Conservation (phyloP, 2,888 invertebrate species). For the Adela reaumurella region DNA sequence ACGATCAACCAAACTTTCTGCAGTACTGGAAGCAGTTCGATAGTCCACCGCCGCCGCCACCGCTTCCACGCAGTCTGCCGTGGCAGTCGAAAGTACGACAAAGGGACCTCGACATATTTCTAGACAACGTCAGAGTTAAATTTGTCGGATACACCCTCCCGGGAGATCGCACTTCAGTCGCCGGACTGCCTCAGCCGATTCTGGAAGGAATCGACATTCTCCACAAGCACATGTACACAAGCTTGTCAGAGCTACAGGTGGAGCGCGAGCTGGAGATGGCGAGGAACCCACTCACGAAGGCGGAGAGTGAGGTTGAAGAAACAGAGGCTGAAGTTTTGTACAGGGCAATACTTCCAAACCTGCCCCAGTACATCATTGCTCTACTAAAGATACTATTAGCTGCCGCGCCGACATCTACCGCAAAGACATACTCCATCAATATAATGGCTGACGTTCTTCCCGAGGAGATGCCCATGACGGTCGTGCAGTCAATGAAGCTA, state of each 20-base stretch:
- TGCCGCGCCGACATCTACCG: constrained; percentile 98
- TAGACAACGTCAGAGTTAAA: constrained; percentile 88
- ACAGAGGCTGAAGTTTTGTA: constrained; percentile 88
- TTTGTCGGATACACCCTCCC: constrained; percentile 93
- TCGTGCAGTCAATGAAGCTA: constrained; percentile 89
- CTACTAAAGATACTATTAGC: constrained; percentile 94
- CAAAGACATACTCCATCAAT: constrained; percentile 96
- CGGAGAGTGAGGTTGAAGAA: constrained; percentile 73
- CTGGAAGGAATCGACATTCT: constrained; percentile 92
- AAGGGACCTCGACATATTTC: constrained; percentile 88
- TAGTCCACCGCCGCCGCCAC: constrained; percentile 45
- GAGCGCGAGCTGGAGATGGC: constrained; percentile 88
- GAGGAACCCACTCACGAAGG: constrained; percentile 84
- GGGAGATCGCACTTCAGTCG: constrained; percentile 82
- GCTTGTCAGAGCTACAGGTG: constrained; percentile 88
- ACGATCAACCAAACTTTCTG: constrained; percentile 34
- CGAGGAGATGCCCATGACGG: constrained; percentile 96
- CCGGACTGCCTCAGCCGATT: constrained; percentile 94
- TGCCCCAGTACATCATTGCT: constrained; percentile 98
- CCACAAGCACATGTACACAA: constrained; percentile 90
- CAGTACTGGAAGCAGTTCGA: constrained; percentile 43
- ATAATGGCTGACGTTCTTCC: constrained; percentile 97
- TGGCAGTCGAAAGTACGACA: constrained; percentile 96
- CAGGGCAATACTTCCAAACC: constrained; percentile 89
- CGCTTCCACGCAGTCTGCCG: constrained; percentile 67